phyloP scores from a whole-genome alignment of 2,888 invertebrate genomes.

The Philereme transversata region DNA sequence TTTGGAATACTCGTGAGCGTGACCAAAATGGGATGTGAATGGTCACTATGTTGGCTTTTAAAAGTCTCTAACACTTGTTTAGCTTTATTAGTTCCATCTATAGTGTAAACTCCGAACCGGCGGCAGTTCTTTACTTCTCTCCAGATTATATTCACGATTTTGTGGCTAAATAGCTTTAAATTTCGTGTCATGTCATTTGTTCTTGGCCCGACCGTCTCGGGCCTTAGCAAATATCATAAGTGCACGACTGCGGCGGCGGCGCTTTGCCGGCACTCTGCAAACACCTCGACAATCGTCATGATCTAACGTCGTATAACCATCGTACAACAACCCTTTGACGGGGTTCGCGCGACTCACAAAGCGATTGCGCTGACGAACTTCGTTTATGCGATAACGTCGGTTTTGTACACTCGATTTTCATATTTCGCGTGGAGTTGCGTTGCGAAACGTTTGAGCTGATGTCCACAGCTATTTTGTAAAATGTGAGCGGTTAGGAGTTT shows the following conservation, averaged over 20 bases:
- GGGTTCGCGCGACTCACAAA: conserved; percentile 41
- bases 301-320: conserved; percentile 40
- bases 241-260: conserved; percentile 32
- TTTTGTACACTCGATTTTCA: conserved; percentile 43
- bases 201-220: conserved; percentile 29
- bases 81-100: no score
- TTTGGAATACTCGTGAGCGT: no score
- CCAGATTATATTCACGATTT: conserved; percentile 5
- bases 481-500: conserved; percentile 11
- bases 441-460: conserved; percentile 17
- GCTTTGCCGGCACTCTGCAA: conserved; percentile 52
- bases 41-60: no score
- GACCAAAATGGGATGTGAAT: no score
- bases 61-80: no score
- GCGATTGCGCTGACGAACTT: conserved; percentile 54
- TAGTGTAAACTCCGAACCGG: no score
- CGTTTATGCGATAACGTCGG: conserved; percentile 51
- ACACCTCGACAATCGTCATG: conserved; percentile 58
- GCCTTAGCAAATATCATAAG: conserved; percentile 69
- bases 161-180: conserved; percentile 13
- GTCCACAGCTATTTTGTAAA: conserved; percentile 7
- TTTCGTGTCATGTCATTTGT: conserved; percentile 15
- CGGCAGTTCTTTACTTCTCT: no score
- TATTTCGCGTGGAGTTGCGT: conserved; percentile 47
- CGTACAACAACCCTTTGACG: conserved; percentile 48